Evolutionary conservation across 2,888 invertebrate species (phyloP).

Genomic region (Adelphocoris suturalis): DNA sequence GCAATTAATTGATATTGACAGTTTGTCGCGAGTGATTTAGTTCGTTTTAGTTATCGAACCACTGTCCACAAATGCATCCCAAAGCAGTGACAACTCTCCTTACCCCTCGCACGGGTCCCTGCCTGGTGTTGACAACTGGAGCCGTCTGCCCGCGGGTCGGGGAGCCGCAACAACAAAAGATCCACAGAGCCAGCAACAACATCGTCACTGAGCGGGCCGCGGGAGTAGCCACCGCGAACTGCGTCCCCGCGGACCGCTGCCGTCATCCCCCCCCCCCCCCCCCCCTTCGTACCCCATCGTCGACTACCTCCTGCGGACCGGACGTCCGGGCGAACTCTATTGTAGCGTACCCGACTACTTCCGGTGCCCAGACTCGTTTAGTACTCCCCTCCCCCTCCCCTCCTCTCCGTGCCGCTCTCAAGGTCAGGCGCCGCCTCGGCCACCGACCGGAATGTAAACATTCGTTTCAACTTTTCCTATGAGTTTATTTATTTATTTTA

Average conservation of each 20-base stretch:
- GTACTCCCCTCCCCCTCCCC: not conserved
- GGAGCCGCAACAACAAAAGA: slow-evolving; percentile 33
- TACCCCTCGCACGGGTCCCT: slow-evolving; percentile 65
- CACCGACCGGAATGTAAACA: slow-evolving; percentile 28
- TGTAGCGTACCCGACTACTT: slow-evolving; percentile 64
- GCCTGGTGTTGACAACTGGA: slow-evolving; percentile 60
- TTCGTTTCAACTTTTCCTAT: not conserved
- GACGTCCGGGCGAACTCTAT: slow-evolving; percentile 66
- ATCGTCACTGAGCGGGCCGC: slow-evolving; percentile 1
- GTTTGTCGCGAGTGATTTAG: no score
- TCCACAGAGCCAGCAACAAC: slow-evolving; percentile 13
- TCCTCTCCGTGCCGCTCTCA: slow-evolving; percentile 15
- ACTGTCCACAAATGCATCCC: no score
- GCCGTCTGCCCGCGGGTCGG: slow-evolving; percentile 25
- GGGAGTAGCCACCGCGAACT: not conserved
- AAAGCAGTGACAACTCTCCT: not conserved
- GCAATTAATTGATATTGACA: no score
- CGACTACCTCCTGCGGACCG: slow-evolving; percentile 18
- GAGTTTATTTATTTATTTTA: no score
- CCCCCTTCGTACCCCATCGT: not conserved
- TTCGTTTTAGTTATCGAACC: no score
- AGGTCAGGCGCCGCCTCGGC: slow-evolving; percentile 43
- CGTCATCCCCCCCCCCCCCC: not conserved
- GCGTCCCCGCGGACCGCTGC: not conserved
- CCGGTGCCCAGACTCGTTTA: slow-evolving; percentile 40